Evolutionary conservation across 2,113 vertebrate genomes (phyloP).

Genomic region (Diphyllodes magnificus): DNA sequence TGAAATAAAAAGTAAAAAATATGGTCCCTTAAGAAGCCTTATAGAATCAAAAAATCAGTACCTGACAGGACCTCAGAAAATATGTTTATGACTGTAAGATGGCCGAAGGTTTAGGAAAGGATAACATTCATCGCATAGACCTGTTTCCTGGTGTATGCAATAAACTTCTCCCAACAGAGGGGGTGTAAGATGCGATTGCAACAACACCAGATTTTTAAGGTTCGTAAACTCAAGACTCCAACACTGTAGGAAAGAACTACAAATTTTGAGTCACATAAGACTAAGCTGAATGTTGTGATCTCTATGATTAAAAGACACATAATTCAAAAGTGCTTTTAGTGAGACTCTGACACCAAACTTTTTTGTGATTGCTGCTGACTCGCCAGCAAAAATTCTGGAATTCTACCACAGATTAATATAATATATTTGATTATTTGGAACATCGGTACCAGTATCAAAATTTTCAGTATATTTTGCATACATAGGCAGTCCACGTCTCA

Average conservation of each 20-base stretch:
- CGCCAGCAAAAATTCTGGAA: neutral
- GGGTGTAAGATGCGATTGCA: fast-evolving
- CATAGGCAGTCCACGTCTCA: neutral
- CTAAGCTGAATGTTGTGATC: fast-evolving
- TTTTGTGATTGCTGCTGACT: neutral
- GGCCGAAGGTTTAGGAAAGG: neutral
- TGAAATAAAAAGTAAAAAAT: neutral
- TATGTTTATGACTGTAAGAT: neutral
- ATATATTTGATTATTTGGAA: neutral
- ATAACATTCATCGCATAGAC: fast-evolving
- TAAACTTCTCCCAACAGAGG: neutral
- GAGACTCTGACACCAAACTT: neutral
- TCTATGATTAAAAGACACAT: neutral
- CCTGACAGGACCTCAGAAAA: neutral
- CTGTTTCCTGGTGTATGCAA: neutral
- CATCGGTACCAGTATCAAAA: fast-evolving
- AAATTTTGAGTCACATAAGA: neutral
- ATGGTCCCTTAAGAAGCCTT: neutral
- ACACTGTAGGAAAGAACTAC: neutral
- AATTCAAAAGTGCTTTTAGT: neutral
- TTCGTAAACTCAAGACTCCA: neutral
- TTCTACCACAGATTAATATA: neutral
- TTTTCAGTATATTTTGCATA: neutral
- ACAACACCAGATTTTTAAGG: neutral
- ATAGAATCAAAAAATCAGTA: neutral